phyloP scores from a whole-genome alignment of 2,888 invertebrate genomes.

The Noctua pronuba region DNA sequence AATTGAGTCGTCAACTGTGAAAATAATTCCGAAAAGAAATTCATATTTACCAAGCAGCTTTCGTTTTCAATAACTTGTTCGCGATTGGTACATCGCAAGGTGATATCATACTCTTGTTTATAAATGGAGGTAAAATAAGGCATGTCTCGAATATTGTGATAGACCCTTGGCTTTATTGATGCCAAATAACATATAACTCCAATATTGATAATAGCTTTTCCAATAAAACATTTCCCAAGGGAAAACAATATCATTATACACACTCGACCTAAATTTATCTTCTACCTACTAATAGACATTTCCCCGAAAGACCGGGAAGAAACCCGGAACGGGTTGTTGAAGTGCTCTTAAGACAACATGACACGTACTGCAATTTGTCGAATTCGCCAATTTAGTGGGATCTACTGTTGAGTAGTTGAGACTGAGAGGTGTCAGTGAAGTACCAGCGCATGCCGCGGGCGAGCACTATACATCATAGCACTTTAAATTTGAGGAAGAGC shows the following conservation, averaged over 20 bases:
- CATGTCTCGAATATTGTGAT: neutral
- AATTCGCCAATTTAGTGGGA: neutral
- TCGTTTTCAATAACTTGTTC: neutral
- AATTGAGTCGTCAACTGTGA: neutral
- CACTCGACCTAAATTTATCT: neutral
- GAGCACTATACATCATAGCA: slow-evolving; percentile 3
- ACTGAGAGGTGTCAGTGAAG: neutral
- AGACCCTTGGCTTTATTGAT: neutral
- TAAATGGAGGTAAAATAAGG: neutral
- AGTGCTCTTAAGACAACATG: neutral
- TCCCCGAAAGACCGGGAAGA: neutral
- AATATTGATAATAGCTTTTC: neutral
- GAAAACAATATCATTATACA: neutral
- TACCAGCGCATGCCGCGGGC: no score
- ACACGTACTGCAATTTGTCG: neutral
- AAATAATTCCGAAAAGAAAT: neutral
- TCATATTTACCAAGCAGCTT: neutral
- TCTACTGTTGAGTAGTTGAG: no score
- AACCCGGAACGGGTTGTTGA: neutral
- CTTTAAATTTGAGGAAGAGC: neutral
- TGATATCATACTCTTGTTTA: neutral
- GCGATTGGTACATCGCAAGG: neutral
- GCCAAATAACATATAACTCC: neutral
- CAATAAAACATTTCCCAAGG: neutral
- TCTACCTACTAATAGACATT: neutral